These are phyloP conservation scores for Urocyon cinereoargenteus DNA, from an alignment of 2,797 vertebrate species.

Conservation along the genomic window DNA sequence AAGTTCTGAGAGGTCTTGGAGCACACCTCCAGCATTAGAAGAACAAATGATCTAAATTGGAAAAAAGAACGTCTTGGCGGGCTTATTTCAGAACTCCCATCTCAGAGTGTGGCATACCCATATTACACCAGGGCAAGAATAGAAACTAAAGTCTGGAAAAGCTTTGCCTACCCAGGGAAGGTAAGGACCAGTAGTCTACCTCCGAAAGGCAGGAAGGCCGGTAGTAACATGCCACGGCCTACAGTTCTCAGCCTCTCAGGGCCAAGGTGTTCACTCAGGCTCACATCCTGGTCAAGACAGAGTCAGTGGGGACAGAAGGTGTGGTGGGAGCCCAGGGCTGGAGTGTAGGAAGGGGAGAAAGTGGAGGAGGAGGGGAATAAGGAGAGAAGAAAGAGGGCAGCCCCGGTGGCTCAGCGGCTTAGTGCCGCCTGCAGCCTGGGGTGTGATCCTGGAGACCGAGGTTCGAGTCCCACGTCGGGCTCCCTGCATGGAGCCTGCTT, in stretches of 20 bases:
- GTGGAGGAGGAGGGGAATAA: neutral
- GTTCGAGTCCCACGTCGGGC: too few relatives aligned
- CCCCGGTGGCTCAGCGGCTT: too few relatives aligned
- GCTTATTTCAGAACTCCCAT: neutral
- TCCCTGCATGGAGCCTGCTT: too few relatives aligned
- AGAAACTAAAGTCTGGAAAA: neutral
- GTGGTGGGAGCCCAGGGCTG: neutral
- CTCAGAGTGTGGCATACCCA: neutral
- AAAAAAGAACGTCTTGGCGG: neutral
- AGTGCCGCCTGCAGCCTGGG: too few relatives aligned
- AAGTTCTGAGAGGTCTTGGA: neutral
- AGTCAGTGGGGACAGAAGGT: too few relatives aligned
- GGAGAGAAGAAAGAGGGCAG: neutral
- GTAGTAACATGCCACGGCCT: neutral
- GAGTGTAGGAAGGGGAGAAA: neutral
- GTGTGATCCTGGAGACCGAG: too few relatives aligned
- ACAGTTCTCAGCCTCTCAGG: neutral
- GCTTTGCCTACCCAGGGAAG: neutral
- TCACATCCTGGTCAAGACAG: neutral
- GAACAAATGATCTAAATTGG: neutral
- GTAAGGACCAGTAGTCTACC: too few relatives aligned
- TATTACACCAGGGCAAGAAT: neutral
- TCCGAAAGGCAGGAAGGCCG: neutral
- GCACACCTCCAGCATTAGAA: neutral
- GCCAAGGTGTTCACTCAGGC: too few relatives aligned